Conservation (phyloP, 2,797 vertebrate species). For the Aeoliscus strigatus region DNA sequence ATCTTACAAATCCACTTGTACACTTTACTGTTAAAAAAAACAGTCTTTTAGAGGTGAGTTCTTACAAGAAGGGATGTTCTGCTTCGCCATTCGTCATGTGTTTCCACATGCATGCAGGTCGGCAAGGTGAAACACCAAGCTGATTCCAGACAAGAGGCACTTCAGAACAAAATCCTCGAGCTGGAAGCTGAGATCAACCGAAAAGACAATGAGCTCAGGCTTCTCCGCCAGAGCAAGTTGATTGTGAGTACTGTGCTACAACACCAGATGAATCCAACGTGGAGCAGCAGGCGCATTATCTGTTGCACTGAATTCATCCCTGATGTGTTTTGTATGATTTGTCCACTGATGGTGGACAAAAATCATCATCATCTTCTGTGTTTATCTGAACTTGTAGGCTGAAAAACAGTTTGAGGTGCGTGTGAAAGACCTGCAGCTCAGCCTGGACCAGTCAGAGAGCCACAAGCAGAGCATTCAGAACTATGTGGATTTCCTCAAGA, state of each 20-base stretch:
- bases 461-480: constrained; percentile 84
- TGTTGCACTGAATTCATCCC: not conserved
- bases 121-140: constrained; percentile 74
- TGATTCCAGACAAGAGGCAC: constrained; percentile 66
- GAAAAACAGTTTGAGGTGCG: constrained; percentile 74
- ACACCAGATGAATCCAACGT: no score
- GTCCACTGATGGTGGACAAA: no score
- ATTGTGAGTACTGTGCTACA: constrained; percentile 73
- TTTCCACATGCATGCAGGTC: constrained; percentile 69
- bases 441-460: constrained; percentile 82
- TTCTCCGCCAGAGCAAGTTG: constrained; percentile 68
- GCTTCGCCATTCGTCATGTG: not conserved
- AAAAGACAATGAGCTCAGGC: constrained; percentile 73
- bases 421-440: constrained; percentile 84
- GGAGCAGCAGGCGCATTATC: not conserved
- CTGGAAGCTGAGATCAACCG: constrained; percentile 79
- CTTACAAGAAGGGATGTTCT: not conserved
- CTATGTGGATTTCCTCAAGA: constrained; percentile 86
- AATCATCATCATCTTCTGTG: not conserved
- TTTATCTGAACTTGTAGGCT: constrained; percentile 60
- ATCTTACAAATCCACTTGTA: no score
- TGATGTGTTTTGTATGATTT: no score
- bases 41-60: no score
- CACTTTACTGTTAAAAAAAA: no score
- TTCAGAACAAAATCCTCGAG: constrained; percentile 76